A percentile compares a stretch with the other conserved stretches of the same genome.
phyloP scores from a whole-genome alignment of 2,888 invertebrate species.

The Tethea ocularis region DNA sequence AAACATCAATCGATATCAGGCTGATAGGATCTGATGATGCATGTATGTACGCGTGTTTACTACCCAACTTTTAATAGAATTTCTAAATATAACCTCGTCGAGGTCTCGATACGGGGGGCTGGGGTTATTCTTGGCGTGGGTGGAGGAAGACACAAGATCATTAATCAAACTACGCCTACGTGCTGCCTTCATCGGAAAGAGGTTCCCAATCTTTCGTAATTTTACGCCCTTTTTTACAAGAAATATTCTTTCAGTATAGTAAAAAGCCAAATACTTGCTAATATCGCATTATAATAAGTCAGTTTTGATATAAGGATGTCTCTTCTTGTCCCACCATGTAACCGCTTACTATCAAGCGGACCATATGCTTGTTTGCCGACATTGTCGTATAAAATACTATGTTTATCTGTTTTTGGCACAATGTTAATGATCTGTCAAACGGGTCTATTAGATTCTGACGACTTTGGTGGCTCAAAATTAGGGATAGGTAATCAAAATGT shows the following conservation, averaged over 20 bases:
- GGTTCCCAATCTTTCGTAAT: background rate
- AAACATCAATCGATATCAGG: background rate
- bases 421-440: too few relatives aligned
- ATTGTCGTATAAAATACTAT: too few relatives aligned
- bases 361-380: too few relatives aligned
- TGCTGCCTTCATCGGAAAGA: background rate
- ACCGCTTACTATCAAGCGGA: too few relatives aligned
- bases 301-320: too few relatives aligned
- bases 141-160: slow-evolving; percentile 4
- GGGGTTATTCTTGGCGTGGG: slow-evolving; percentile 1
- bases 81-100: background rate
- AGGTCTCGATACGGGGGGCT: slow-evolving; percentile 4
- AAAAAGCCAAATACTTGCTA: too few relatives aligned
- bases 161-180: slow-evolving; percentile 2
- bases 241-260: background rate
- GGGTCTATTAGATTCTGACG: too few relatives aligned
- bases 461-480: too few relatives aligned
- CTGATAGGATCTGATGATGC: background rate
- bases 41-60: background rate
- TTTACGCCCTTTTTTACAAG: background rate
- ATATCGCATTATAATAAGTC: too few relatives aligned
- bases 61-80: background rate
- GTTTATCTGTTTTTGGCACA: too few relatives aligned
- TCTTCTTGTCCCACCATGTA: too few relatives aligned
- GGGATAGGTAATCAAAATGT: too few relatives aligned